phyloP scores from a whole-genome alignment of 2,888 invertebrate genomes.

The Acrocera orbiculus region DNA sequence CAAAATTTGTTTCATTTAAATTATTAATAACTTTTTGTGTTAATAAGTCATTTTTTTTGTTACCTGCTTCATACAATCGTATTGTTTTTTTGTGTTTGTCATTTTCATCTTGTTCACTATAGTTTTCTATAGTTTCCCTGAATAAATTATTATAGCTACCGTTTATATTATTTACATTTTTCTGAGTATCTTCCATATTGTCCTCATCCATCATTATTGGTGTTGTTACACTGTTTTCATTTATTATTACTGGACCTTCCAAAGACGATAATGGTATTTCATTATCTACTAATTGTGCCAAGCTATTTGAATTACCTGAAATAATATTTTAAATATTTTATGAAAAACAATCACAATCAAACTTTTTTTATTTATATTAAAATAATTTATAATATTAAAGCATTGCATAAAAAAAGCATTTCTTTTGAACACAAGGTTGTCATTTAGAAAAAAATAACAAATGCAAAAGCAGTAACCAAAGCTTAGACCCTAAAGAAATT shows the following conservation, averaged over 20 bases:
- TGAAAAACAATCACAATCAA: too few relatives aligned
- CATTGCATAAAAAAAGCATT: too few relatives aligned
- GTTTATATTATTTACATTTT: slow-evolving; percentile 20
- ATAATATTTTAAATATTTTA: slow-evolving; percentile 1
- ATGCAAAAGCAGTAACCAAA: too few relatives aligned
- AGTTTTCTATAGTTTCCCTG: slow-evolving; percentile 23
- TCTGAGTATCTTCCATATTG: slow-evolving; percentile 21
- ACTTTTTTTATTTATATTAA: too few relatives aligned
- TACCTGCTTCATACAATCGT: neutral
- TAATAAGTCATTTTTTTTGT: neutral
- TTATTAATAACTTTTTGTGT: neutral
- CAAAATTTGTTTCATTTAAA: slow-evolving; percentile 19
- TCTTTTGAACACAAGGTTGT: too few relatives aligned
- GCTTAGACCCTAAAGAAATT: too few relatives aligned
- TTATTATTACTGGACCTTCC: slow-evolving; percentile 20
- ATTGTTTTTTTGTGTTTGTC: slow-evolving; percentile 1
- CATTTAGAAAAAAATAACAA: too few relatives aligned
- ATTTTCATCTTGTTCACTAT: slow-evolving; percentile 7
- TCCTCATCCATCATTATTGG: slow-evolving; percentile 19
- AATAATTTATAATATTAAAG: too few relatives aligned
- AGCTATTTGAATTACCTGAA: slow-evolving; percentile 47
- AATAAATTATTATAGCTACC: slow-evolving; percentile 31
- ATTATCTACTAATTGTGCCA: slow-evolving; percentile 45
- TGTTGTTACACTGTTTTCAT: neutral
- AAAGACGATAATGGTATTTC: slow-evolving; percentile 41